Percentiles rank a stretch among this genome's conserved stretches.
Conservation (phyloP, 2,797 vertebrate genomes). For the Prionace glauca region DNA sequence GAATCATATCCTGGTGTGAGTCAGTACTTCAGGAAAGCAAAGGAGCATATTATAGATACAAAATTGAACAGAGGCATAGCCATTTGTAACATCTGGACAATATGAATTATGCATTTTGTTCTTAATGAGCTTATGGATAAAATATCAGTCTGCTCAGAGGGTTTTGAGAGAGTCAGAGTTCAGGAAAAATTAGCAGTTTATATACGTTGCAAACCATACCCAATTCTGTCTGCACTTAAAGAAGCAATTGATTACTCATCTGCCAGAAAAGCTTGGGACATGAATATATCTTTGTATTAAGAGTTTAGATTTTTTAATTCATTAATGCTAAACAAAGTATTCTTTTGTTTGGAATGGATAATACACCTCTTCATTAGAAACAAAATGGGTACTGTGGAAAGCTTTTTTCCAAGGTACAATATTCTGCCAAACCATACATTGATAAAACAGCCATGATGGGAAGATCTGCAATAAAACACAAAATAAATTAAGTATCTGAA, state of each 20-base stretch:
- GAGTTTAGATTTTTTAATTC: background rate
- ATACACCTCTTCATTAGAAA: background rate
- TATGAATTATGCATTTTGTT: slow-evolving; percentile 10
- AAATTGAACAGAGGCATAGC: background rate
- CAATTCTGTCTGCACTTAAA: background rate
- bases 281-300: slow-evolving; percentile 13
- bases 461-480: background rate
- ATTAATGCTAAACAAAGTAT: background rate
- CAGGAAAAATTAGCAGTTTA: slow-evolving; percentile 7
- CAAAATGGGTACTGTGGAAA: background rate
- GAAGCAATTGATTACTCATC: slow-evolving; percentile 8
- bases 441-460: background rate
- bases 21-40: background rate
- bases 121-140: background rate
- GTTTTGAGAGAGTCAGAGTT: background rate
- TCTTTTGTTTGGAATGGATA: background rate
- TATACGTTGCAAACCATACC: background rate
- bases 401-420: background rate
- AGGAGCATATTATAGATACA: background rate
- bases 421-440: background rate
- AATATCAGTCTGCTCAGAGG: background rate
- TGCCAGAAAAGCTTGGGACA: background rate
- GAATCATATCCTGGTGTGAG: background rate
- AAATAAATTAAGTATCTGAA: background rate
- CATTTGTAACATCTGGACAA: background rate